phyloP scores from a whole-genome alignment of 2,888 invertebrate genomes.

The Bombyx huttoni region DNA sequence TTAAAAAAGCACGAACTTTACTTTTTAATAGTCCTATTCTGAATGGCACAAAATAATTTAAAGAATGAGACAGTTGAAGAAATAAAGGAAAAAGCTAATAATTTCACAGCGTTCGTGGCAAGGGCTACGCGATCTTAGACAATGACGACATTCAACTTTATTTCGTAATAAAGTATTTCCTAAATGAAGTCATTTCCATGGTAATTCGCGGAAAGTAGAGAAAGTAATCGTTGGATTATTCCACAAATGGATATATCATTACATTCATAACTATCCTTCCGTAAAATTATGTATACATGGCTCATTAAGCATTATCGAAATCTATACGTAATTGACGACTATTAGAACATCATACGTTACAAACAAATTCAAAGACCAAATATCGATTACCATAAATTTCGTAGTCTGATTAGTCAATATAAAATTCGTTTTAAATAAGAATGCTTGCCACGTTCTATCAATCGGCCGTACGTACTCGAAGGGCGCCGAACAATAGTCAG shows the following conservation, averaged over 20 bases:
- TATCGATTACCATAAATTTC: background rate
- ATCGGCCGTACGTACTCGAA: constrained; percentile 50
- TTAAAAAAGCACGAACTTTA: too few relatives aligned
- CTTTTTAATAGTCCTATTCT: too few relatives aligned
- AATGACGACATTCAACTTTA: background rate
- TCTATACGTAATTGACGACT: too few relatives aligned
- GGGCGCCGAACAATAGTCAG: constrained; percentile 59
- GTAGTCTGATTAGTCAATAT: constrained; percentile 30
- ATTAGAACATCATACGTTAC: background rate
- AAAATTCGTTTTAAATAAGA: constrained; percentile 46
- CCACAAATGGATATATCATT: constrained; percentile 19
- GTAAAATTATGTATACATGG: background rate
- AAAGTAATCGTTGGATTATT: constrained; percentile 11
- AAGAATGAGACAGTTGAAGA: background rate
- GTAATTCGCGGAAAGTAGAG: constrained; percentile 18
- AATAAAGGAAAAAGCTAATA: background rate
- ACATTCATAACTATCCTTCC: background rate
- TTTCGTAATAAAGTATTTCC: constrained; percentile 10
- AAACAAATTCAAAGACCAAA: background rate
- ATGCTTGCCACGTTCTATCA: constrained; percentile 47
- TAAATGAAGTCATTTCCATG: constrained; percentile 25
- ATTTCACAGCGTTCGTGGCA: background rate
- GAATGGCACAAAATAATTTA: too few relatives aligned
- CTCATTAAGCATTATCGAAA: background rate
- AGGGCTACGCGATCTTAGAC: background rate